Percentiles rank a stretch among this genome's conserved stretches.
Conservation (phyloP, 2,888 invertebrate species). For the Philereme transversata region DNA sequence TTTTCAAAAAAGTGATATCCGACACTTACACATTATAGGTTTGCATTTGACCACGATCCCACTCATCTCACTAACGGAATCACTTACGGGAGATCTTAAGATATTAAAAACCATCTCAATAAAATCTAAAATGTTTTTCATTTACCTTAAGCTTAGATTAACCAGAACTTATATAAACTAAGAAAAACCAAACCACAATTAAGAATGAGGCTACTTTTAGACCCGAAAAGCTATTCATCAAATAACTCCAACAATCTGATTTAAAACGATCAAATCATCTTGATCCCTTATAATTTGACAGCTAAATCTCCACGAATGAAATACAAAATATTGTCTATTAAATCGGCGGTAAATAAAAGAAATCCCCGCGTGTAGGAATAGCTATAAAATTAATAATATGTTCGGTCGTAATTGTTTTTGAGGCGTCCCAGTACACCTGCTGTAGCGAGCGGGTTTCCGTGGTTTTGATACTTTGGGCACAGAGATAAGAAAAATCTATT, state of each 20-base stretch:
- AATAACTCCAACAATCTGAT: not conserved
- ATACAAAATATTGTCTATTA: conserved; percentile 26
- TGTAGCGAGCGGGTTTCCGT: conserved; percentile 33
- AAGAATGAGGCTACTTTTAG: no score
- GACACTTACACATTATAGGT: no score
- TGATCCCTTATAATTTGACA: conserved; percentile 25
- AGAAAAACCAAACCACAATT: no score
- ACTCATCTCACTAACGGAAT: no score
- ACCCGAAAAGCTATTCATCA: no score
- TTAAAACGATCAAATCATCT: not conserved
- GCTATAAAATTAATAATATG: conserved; percentile 40
- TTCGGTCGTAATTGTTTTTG: conserved; percentile 40
- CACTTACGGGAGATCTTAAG: no score
- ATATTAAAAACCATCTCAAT: no score
- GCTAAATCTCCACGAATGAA: conserved; percentile 26
- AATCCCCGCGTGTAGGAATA: conserved; percentile 18
- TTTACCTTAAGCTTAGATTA: no score
- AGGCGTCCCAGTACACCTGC: conserved; percentile 45
- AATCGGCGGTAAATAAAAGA: conserved; percentile 35
- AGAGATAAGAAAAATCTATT: not conserved
- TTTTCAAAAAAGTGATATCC: no score
- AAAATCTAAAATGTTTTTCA: no score
- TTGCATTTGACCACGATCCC: no score
- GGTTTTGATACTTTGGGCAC: conserved; percentile 51
- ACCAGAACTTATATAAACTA: no score